Conservation (phyloP, 53 echinoderm and acorn worm species). For the Apostichopus leukothele region DNA sequence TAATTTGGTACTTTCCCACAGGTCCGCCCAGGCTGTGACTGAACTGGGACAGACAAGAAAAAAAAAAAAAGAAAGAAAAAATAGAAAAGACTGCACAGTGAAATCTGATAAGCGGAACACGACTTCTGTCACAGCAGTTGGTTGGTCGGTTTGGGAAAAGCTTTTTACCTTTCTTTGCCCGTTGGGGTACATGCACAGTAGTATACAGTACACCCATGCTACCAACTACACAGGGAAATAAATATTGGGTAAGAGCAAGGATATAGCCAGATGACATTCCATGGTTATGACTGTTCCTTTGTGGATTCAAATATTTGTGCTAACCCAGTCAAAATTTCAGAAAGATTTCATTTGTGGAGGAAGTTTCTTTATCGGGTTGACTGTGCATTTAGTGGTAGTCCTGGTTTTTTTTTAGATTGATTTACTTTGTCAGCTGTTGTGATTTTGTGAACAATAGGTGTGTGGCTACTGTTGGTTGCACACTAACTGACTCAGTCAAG, state of each 20-base stretch:
- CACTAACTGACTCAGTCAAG: no score
- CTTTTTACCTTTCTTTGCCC: not conserved
- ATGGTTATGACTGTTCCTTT: slow-evolving; percentile 1
- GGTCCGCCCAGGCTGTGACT: not conserved
- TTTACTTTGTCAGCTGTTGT: no score
- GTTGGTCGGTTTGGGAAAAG: not conserved
- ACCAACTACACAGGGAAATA: not conserved
- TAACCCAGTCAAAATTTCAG: not conserved
- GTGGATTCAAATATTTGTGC: not conserved
- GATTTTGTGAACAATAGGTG: no score
- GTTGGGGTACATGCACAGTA: not conserved
- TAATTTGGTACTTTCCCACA: slow-evolving; percentile 32
- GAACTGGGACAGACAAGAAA: no score
- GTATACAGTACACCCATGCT: not conserved
- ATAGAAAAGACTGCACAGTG: not conserved
- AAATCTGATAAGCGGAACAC: slow-evolving; percentile 13
- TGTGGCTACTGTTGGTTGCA: no score
- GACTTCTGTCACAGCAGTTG: slow-evolving; percentile 24
- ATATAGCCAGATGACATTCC: not conserved
- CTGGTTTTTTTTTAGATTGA: no score
- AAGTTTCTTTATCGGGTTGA: not conserved
- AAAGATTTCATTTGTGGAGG: not conserved
- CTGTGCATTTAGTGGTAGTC: not conserved
- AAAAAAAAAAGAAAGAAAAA: no score
- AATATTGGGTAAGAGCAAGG: not conserved